Percentiles rank a stretch among this genome's conserved stretches.
These are phyloP conservation scores for Quiscalus mexicanus DNA, from an alignment of 2,113 vertebrate genomes.

Conservation along the genomic window DNA sequence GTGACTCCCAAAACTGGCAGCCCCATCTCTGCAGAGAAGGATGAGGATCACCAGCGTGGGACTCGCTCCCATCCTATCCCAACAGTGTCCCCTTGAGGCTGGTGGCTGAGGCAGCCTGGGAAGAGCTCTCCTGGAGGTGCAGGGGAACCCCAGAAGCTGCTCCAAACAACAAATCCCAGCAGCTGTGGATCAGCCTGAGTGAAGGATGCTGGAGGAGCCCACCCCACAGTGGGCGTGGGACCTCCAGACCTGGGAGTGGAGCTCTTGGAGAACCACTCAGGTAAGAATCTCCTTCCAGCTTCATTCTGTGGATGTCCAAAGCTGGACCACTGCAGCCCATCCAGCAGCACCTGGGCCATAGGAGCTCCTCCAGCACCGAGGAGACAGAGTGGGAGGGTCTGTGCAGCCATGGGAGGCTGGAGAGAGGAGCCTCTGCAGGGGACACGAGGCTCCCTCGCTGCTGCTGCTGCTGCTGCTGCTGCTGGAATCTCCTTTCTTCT, in stretches of 20 bases:
- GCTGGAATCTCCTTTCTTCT: slow-evolving; percentile 53
- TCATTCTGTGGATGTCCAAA: fast-evolving
- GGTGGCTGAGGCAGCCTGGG: background rate
- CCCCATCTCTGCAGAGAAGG: background rate
- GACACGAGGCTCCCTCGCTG: background rate
- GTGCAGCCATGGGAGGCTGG: background rate
- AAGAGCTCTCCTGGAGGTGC: background rate
- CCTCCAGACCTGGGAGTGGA: background rate
- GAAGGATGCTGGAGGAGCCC: background rate
- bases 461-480: background rate
- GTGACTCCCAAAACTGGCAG: background rate
- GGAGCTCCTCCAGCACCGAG: background rate
- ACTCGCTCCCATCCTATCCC: background rate
- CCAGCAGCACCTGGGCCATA: background rate
- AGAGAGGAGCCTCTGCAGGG: background rate
- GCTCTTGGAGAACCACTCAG: fast-evolving
- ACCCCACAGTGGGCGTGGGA: background rate
- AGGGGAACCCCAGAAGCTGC: background rate
- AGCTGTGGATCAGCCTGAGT: background rate
- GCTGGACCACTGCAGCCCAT: fast-evolving
- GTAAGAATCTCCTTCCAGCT: background rate
- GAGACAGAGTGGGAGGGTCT: background rate
- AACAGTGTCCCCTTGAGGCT: slow-evolving; percentile 52
- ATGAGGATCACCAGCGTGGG: background rate
- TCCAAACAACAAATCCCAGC: background rate